Evolutionary conservation across 2,797 vertebrate species (phyloP).

Genomic region (Ambastaia sidthimunki): DNA sequence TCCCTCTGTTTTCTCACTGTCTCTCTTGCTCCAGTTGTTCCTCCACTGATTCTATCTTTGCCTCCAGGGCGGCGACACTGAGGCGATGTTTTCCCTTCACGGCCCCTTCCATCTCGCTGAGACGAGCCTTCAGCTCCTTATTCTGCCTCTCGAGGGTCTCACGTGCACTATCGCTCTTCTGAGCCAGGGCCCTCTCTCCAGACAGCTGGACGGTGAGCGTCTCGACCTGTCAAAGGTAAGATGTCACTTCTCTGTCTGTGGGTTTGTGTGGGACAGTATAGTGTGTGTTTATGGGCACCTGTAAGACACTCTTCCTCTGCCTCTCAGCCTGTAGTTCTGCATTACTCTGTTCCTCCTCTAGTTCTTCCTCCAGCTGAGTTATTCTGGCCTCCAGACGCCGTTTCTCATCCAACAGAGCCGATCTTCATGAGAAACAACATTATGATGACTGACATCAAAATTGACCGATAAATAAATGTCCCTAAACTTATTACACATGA

Average conservation of each 20-base stretch:
- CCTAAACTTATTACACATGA: background rate
- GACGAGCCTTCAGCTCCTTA: conserved; percentile 86
- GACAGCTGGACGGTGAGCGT: conserved; percentile 87
- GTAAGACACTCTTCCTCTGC: conserved; percentile 83
- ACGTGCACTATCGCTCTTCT: conserved; percentile 84
- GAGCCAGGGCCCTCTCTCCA: conserved; percentile 86
- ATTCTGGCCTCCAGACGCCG: conserved; percentile 85
- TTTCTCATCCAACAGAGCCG: conserved; percentile 85
- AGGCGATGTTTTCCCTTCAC: conserved; percentile 86
- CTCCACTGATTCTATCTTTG: conserved; percentile 89
- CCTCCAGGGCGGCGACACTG: conserved; percentile 87
- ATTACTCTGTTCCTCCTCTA: conserved; percentile 91
- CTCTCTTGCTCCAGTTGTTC: conserved; percentile 91
- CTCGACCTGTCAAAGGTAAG: conserved; percentile 79
- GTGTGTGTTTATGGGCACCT: conserved; percentile 71
- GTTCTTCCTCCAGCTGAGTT: conserved; percentile 87
- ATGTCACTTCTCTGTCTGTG: background rate
- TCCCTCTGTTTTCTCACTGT: conserved; percentile 75
- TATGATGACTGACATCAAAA: background rate
- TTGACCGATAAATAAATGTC: background rate
- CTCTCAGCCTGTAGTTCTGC: conserved; percentile 84
- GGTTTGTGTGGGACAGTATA: background rate
- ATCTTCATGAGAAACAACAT: conserved; percentile 67
- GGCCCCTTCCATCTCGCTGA: conserved; percentile 86
- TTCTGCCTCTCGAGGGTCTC: conserved; percentile 89